Evolutionary conservation across 2,113 vertebrate species (phyloP).

Genomic region (Monopterus albus): DNA sequence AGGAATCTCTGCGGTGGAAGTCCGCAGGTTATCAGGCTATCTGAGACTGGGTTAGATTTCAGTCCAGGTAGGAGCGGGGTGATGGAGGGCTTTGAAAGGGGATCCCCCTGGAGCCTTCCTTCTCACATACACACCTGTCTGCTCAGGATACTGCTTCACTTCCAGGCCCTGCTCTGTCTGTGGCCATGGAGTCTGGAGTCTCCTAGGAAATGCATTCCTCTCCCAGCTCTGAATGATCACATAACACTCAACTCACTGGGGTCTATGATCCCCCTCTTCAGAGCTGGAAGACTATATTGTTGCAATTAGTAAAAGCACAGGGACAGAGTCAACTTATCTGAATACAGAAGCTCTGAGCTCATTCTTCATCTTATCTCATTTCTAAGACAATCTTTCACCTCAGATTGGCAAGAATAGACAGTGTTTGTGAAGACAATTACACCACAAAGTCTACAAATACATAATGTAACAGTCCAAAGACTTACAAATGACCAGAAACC

Average conservation of each 20-base stretch:
- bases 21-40: constrained; percentile 70
- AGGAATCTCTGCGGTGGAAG: constrained; percentile 15
- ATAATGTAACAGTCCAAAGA: background rate
- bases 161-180: constrained; percentile 68
- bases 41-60: constrained; percentile 74
- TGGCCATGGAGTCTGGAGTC: constrained; percentile 67
- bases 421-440: background rate
- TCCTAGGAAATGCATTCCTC: constrained; percentile 77
- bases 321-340: constrained; percentile 1
- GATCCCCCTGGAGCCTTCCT: constrained; percentile 55
- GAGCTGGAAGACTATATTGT: constrained; percentile 46
- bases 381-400: constrained; percentile 9
- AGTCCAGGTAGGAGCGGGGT: constrained; percentile 50
- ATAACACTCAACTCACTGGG: constrained; percentile 58
- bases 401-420: background rate
- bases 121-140: constrained; percentile 76
- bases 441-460: background rate
- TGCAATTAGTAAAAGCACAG: constrained; percentile 1
- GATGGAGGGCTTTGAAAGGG: constrained; percentile 74
- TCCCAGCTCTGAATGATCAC: constrained; percentile 66
- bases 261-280: constrained; percentile 43
- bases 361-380: constrained; percentile 13
- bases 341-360: constrained; percentile 19
- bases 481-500: constrained; percentile 1
- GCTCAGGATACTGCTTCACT: constrained; percentile 62